Evolutionary conservation across 2,888 invertebrate genomes (phyloP), one percentile per base, ranked within the genome.

Genomic region (Orthosia cruda): DNA sequence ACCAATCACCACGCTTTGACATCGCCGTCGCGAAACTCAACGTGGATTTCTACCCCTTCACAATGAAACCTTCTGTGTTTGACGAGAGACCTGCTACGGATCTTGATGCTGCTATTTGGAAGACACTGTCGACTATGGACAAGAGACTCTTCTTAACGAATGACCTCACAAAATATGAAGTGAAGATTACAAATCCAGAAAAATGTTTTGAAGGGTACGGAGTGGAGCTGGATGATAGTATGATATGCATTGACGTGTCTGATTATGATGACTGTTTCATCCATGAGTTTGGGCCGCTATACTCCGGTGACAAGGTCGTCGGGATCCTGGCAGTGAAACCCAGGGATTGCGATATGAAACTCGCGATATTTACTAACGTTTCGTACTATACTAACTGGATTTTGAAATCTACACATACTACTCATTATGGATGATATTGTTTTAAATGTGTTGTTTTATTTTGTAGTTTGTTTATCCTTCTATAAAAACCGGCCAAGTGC

Each of bases 231-330:
- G 94, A 95, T 4, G 89, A 91, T 0, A 93, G 93, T 16, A 65
- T 95, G 66, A 90, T 96, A 0, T 96, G 96, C 63, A 85, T 95
- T 0, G 95, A 96, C 23, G 72, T 96, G 77, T 90, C 93, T 0
- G 76, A 84, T 0, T 88, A 95, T n/a, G 91, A 92, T 0, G 95
- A 95, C 23, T 96, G 96, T 71, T 96, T 96, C 18, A 77, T 93
- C 0, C 92, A 94, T 4, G 96, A 96, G 49, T 96, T 96, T 72
- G 96, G 96, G 0, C 96, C 96, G 0, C 58, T 96, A 1, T 96
- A 88, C 71, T 49, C 64, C 9, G 89, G 79, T 0, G 93, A 96
- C 54, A 95, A 92, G 62, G 80, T 96, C 3, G 92, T 93, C 0
- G 96, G 96, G 0, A 85, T 96, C 0, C 74, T 96, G 23, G 89